phyloP scores from a whole-genome alignment of 2,113 vertebrate genomes.

The Lamprotornis superbus region DNA sequence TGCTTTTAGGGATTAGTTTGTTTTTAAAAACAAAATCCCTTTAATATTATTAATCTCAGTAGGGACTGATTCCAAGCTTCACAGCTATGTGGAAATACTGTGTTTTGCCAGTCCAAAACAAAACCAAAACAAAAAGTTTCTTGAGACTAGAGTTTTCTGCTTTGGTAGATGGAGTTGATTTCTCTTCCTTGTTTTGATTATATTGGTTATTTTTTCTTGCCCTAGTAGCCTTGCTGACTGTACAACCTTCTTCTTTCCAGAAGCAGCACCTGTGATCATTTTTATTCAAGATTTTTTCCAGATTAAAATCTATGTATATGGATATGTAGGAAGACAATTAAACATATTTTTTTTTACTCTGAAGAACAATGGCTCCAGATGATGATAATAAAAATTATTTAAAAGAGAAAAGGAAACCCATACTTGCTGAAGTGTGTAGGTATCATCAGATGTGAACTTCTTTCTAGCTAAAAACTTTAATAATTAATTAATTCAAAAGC shows the following conservation, averaged over 20 bases:
- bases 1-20: background rate
- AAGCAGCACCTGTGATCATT: background rate
- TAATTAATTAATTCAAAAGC: background rate
- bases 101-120: background rate
- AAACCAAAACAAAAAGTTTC: background rate
- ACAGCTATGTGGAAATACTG: background rate
- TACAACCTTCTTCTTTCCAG: background rate
- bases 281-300: background rate
- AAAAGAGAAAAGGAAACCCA: background rate
- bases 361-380: background rate
- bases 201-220: background rate
- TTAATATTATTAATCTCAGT: background rate
- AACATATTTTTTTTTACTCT: background rate
- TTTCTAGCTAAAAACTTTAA: background rate
- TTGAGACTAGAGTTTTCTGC: background rate
- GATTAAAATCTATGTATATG: background rate
- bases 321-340: background rate
- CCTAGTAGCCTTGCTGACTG: background rate
- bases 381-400: too few relatives aligned
- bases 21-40: background rate
- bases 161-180: background rate
- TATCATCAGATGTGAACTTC: background rate
- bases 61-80: background rate
- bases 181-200: background rate
- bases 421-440: background rate